Conservation (phyloP, 1,140 invertebrate genomes). For the Chironomus striatipennis region DNA sequence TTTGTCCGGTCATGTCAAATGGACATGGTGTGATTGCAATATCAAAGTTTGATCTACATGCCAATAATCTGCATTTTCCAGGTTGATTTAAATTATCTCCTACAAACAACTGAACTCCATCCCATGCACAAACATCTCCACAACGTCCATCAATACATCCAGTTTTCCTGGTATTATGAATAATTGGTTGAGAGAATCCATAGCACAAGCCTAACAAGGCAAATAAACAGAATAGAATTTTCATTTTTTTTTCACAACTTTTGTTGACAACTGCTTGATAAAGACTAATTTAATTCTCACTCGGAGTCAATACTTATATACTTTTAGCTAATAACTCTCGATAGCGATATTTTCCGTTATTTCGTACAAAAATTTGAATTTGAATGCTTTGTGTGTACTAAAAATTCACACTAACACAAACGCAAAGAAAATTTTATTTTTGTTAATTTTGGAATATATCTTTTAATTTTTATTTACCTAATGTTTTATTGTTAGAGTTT, state of each 20-base stretch:
- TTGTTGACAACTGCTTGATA: background rate
- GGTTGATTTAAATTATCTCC: background rate
- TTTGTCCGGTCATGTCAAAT: conserved; percentile 6
- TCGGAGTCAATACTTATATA: too few relatives aligned
- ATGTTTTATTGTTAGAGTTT: too few relatives aligned
- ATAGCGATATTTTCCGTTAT: too few relatives aligned
- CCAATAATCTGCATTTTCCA: background rate
- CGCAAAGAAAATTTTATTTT: too few relatives aligned
- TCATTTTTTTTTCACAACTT: background rate
- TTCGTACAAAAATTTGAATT: too few relatives aligned
- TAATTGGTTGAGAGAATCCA: background rate
- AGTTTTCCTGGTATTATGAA: background rate
- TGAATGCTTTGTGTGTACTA: too few relatives aligned
- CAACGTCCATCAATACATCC: background rate
- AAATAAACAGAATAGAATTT: background rate
- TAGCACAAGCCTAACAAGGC: background rate
- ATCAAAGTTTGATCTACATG: background rate
- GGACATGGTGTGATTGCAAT: background rate
- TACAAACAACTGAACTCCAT: background rate
- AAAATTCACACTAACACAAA: too few relatives aligned
- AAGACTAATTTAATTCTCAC: background rate
- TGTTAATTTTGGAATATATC: too few relatives aligned
- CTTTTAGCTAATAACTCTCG: too few relatives aligned
- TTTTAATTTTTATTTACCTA: too few relatives aligned
- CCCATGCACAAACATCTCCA: background rate